Base-by-base conservation (phyloP, 2,113 vertebrate species). In the Microcebus ravelobensis region DNA sequence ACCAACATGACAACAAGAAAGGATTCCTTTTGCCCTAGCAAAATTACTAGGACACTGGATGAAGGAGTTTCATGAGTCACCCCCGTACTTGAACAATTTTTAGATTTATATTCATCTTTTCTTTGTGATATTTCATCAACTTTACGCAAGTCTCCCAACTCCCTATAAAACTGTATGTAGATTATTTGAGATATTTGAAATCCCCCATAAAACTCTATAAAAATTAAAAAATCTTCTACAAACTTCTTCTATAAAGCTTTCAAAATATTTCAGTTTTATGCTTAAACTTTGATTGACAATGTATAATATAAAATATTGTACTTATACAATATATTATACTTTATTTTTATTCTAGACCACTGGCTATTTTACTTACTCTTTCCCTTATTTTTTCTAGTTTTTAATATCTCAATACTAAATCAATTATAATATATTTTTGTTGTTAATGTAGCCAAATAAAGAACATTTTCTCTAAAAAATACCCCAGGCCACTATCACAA, bases 381-480 rank as follows among this genome's bases (percentile, higher is more conserved):
- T n/a, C 55, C 2, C 5, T 81, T 63, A 6, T n/a, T 74, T 91
- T 48, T 27, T 13, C 6, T 57, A n/a, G n/a, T n/a, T 42, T 94
- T 68, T 17, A 85, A 81, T 45, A 48, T 45, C 17, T 27, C 31
- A 17, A 45, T 70, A 94, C 27, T 61, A 92, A 81, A 76, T 68
- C 27, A 63, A 13, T 34, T 96, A n/a, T n/a, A 91, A 94, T 87
- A 67, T 57, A 17, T 65, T n/a, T 91, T 74, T 88, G 4, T 93
- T 86, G 67, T 48, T 57, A 95, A 76, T 81, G 11, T 90, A n/a
- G 20, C 29, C 34, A 87, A 94, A 80, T 81, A 91, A 92, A 65
- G 63, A 80, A 76, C 7, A 39, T 63, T 80, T 79, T 29, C 87
- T 50, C 65, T 70, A 83, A 73, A 67, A 52, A 23, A 48, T 76